Percentiles rank a stretch among this genome's conserved stretches.
These are phyloP conservation scores for Hylyphantes graminicola DNA, from an alignment of 1,140 invertebrate species.

Conservation along the genomic window DNA sequence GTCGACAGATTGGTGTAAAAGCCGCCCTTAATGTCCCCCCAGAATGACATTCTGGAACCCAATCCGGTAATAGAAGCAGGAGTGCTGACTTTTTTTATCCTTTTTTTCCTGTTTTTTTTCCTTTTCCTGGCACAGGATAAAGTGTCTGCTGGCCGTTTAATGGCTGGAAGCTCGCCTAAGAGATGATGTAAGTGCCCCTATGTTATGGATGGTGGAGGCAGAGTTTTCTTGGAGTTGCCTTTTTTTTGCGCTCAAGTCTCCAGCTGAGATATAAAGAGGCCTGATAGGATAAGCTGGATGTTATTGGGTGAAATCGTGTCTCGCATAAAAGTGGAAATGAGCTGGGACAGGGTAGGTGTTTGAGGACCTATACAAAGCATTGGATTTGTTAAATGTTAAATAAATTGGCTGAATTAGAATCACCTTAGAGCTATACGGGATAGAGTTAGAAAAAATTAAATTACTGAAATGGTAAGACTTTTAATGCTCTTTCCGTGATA, in stretches of 20 bases:
- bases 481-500: too few species aligned
- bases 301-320: not conserved
- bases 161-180: constrained; percentile 27
- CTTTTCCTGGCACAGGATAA: not conserved
- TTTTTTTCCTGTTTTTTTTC: not conserved
- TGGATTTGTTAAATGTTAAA: too few species aligned
- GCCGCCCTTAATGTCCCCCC: constrained; percentile 46
- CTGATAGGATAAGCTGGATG: constrained; percentile 17
- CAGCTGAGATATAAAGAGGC: not conserved
- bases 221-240: constrained; percentile 35
- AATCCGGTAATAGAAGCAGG: constrained; percentile 59
- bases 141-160: constrained; percentile 42
- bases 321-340: not conserved
- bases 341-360: too few species aligned
- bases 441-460: too few species aligned
- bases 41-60: constrained; percentile 54
- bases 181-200: constrained; percentile 45
- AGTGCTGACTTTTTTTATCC: constrained; percentile 28
- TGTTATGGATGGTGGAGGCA: constrained; percentile 24
- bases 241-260: constrained; percentile 22
- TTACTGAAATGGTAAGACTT: too few species aligned
- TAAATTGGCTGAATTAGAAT: too few species aligned
- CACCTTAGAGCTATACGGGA: too few species aligned
- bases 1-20: constrained; percentile 57
- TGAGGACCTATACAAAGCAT: too few species aligned